Evolutionary conservation across 2,888 invertebrate genomes (phyloP), one percentile per base, ranked within the genome.

Genomic region (Lasiommata megera): DNA sequence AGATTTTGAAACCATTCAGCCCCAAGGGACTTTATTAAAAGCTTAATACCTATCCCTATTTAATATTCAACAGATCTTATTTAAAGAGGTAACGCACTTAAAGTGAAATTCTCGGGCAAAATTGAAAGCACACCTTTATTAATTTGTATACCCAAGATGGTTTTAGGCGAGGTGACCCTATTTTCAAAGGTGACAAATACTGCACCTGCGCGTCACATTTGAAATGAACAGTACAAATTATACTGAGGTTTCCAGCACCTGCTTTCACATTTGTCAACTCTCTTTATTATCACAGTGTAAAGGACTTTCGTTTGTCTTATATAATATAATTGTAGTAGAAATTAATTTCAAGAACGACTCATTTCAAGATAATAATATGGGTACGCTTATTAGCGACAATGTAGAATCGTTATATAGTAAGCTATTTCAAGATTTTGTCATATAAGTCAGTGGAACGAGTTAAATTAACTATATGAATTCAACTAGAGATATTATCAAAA

Each of bases 11-110:
- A 89, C 88, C 86, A 83, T 83, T 78, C 76, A 74, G 76, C 75
- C 80, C 74, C 75, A 71, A 72, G 73, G 82, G 81, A 84, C 83
- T 88, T 84, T 88, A 89, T 90, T 89, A 89, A 87, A 87, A 82
- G 86, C 85, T 82, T 86, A 84, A 46, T 51, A 51, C 51, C 16
- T 51, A 23, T 29, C 81, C 78, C 88, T 88, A 88, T 88, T 88
- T 88, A 51, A 51, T 51, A 51, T 51, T 51, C 38, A 51, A 40
- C 29, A 38, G 51, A 51, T 38, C 37, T 51, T 51, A 51, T 51
- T 51, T 51, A 23, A 51, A 40, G 38, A 38, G 51, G 51, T 28
- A 51, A 51, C 51, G 37, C 40, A 51, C 51, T 51, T 51, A 51
- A 51, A 38, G 37, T 51, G 38, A 51, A 51, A 51, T 51, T 38